Evolutionary conservation across 1,140 invertebrate species (phyloP), one percentile per base, ranked within the genome.

Genomic region (Micrasema longulum): DNA sequence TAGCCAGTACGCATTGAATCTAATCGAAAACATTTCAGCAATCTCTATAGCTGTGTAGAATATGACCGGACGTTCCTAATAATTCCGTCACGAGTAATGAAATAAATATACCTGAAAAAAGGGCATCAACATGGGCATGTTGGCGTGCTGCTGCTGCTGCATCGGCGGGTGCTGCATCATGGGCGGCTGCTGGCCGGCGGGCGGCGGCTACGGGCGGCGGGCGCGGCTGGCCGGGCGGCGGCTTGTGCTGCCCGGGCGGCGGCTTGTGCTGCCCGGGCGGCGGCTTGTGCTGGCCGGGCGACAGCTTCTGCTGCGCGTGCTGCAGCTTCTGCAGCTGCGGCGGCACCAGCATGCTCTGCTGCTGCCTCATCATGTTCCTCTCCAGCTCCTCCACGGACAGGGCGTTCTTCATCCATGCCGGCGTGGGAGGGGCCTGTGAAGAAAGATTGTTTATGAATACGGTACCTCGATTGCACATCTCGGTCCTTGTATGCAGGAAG

Each of bases 341-440:
- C 76, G 55, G 52, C 57, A 48, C 53, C 23, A 66, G 62, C 36
- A 48, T 72, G 14, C 35, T 50, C 50, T 76, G 55, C 48, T 69
- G 73, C 72, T 83, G 80, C 0, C 81, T 80, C n/a, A n/a, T n/a
- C 47, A 85, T 75, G 70, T 82, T 83, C 11, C 82, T 77, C 72
- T 85, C 84, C 72, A 85, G 22, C 65, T 85, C 84, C 62, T 85
- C 84, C 1, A 85, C 84, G 0, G 83, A 84, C 76, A 81, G 83
- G 11, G 83, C 80, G 78, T 83, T 85, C 73, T 84, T 85, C 57
- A 83, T 74, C 52, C 70, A 69, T 12, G 53, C n/a, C 41, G 78
- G 78, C n/a, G n/a, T n/a, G 1, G 53, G 52, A 6, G 20, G 52
- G n/a, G 26, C 52, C 52, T 26, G 52, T n/a, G 11, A 55, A 55